phyloP scores from a whole-genome alignment of 2,888 invertebrate species.

The Pegoplata infirma region DNA sequence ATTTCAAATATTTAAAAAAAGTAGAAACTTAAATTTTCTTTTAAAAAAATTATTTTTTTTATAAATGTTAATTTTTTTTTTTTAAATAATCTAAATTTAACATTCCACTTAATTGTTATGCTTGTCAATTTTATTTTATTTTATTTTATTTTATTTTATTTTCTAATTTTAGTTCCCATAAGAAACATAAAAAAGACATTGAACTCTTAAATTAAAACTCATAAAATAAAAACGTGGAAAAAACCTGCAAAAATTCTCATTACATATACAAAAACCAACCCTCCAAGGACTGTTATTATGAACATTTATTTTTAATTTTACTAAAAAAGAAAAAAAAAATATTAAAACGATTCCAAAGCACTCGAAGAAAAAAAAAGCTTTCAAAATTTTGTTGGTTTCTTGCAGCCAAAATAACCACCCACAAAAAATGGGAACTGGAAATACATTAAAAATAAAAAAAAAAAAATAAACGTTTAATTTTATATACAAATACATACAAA shows the following conservation, averaged over 20 bases:
- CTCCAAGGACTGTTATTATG: slow-evolving; percentile 14
- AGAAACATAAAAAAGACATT: background rate
- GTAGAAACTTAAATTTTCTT: no score
- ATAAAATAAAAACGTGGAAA: background rate
- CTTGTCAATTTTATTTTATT: background rate
- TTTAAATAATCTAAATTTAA: no score
- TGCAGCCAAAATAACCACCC: slow-evolving; percentile 8
- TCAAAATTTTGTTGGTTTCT: background rate
- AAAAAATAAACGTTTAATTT: no score
- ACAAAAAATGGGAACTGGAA: background rate
- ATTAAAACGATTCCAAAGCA: background rate
- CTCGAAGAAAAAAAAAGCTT: slow-evolving; percentile 11
- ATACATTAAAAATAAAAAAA: no score
- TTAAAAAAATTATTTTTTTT: no score
- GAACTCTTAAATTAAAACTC: background rate
- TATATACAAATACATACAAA: no score
- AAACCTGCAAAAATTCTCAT: slow-evolving; percentile 14
- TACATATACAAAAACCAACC: slow-evolving; percentile 25
- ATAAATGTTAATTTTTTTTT: no score
- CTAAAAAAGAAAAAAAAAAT: background rate
- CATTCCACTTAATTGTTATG: no score
- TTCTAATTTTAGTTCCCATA: background rate
- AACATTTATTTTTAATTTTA: background rate
- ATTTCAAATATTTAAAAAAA: no score
- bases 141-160: no score